phyloP scores from a whole-genome alignment of 2,113 vertebrate species.

The Myiozetetes cayanensis region DNA sequence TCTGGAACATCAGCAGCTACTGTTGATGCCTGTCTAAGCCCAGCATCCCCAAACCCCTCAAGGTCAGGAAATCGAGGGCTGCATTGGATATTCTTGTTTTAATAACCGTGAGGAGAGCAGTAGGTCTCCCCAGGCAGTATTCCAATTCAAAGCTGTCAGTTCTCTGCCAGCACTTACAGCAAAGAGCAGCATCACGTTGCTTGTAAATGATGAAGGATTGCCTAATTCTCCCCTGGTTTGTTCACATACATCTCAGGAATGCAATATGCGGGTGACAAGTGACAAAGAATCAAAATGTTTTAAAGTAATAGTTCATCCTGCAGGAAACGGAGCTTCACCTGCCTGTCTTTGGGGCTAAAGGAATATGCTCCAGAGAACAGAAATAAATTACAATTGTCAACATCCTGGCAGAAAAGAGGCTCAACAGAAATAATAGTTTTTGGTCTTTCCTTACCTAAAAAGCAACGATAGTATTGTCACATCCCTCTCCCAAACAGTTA shows the following conservation, averaged over 20 bases:
- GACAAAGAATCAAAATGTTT: background rate
- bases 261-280: background rate
- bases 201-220: slow-evolving; percentile 23
- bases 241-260: background rate
- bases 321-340: background rate
- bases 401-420: background rate
- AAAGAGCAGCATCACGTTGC: background rate
- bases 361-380: background rate
- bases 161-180: background rate
- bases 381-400: background rate
- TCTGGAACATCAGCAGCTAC: background rate
- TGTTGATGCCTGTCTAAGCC: background rate
- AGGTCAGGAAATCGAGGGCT: background rate
- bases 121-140: background rate
- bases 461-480: background rate
- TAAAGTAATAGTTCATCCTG: background rate
- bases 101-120: background rate
- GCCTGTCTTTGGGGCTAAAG: background rate
- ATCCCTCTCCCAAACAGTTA: background rate
- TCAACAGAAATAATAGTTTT: background rate
- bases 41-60: background rate
- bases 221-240: background rate
- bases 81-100: background rate
- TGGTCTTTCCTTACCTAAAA: background rate
- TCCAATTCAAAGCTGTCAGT: background rate